These are phyloP conservation scores for Ectemnius cavifrons DNA, from an alignment of 2,888 invertebrate genomes.

Conservation along the genomic window DNA sequence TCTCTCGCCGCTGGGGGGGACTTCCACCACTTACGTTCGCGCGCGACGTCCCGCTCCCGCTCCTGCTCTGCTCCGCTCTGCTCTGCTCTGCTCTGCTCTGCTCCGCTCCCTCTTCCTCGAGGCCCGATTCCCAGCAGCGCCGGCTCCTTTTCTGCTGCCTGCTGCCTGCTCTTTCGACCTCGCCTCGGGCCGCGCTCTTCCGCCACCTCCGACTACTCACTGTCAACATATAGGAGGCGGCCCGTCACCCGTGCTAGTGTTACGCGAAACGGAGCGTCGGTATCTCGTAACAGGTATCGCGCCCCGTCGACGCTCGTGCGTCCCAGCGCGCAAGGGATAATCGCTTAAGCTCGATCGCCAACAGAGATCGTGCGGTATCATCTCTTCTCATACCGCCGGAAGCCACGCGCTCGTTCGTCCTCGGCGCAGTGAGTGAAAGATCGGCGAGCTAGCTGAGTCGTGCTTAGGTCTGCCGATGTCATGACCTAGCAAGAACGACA, in stretches of 20 bases:
- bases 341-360: not conserved
- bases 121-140: constrained; percentile 27
- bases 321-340: constrained; percentile 12
- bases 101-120: constrained; percentile 19
- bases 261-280: constrained; percentile 42
- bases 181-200: not conserved
- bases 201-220: not conserved
- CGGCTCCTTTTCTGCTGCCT: constrained; percentile 25
- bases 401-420: not conserved
- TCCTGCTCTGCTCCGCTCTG: constrained; percentile 4
- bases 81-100: not conserved
- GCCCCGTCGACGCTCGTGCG: constrained; percentile 6
- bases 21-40: constrained; percentile 20
- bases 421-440: not conserved
- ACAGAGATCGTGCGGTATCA: too few species aligned
- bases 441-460: not conserved
- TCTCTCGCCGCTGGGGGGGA: constrained; percentile 35
- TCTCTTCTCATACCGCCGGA: not conserved
- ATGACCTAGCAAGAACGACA: too few species aligned
- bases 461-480: too few species aligned
- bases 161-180: not conserved
- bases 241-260: constrained; percentile 22
- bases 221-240: not conserved
- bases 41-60: constrained; percentile 26
- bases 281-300: constrained; percentile 25